Conservation (phyloP, 2,113 vertebrate genomes). For the Saiga tatarica region DNA sequence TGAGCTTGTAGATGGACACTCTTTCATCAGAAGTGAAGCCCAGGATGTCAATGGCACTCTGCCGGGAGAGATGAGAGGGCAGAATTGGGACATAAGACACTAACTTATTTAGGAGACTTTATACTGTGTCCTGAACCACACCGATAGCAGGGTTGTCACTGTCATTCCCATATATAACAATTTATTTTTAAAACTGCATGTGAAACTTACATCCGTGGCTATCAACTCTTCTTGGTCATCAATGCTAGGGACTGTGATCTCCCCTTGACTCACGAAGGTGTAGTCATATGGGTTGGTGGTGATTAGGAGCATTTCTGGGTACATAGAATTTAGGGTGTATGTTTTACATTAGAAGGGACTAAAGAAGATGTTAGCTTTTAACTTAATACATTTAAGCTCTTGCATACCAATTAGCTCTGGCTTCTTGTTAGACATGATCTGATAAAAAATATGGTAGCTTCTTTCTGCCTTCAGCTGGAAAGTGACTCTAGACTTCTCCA, state of each 20-base stretch:
- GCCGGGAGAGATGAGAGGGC: constrained; percentile 10
- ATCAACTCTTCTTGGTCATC: constrained; percentile 87
- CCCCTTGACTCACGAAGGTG: constrained; percentile 84
- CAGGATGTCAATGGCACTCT: constrained; percentile 88
- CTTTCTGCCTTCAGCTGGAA: constrained; percentile 91
- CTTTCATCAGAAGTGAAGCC: constrained; percentile 85
- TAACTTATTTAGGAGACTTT: background rate
- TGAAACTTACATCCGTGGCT: constrained; percentile 77
- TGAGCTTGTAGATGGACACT: constrained; percentile 87
- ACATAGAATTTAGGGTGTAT: background rate
- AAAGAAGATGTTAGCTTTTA: background rate
- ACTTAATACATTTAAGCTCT: background rate
- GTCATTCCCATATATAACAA: background rate
- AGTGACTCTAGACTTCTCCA: constrained; percentile 89
- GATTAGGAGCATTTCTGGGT: constrained; percentile 88
- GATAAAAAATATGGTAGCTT: constrained; percentile 92
- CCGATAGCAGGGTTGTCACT: background rate
- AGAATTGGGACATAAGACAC: background rate
- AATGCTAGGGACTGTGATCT: constrained; percentile 88
- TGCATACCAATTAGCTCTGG: constrained; percentile 83
- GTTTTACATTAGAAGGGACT: background rate
- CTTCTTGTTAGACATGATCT: constrained; percentile 90
- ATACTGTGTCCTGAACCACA: background rate
- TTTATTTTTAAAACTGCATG: background rate
- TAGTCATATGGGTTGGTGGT: constrained; percentile 91